Evolutionary conservation across 2,797 vertebrate genomes (phyloP), one percentile per base, ranked within the genome.

Genomic region (Alauda arvensis): DNA sequence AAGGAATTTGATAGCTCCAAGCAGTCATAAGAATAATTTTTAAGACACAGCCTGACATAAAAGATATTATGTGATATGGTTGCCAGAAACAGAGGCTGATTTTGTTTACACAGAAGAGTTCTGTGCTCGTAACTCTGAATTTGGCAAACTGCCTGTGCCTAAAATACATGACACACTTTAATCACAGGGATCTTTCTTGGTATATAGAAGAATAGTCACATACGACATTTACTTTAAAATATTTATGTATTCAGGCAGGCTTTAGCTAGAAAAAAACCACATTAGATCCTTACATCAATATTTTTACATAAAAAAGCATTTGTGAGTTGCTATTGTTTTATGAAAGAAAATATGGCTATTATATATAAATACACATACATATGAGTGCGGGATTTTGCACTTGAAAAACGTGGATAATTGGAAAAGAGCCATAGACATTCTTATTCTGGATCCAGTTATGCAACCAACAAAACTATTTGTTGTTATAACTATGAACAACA

Each of bases 121-220:
- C 74, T 89, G 21, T 53, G 56, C 67, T 89, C 65, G 70, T 91
- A 90, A 91, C n/a, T 88, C 84, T 93, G 82, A 88, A 90, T 89
- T 46, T 89, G 81, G 83, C 56, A 76, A 91, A 91, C 17, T 37
- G 48, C 46, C 89, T 91, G 16, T 67, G 60, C 68, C 77, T 67
- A 76, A 89, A 88, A 81, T 82, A 91, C 6, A 42, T 49, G 63
- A 92, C 1, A 6, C 31, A 72, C 49, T 90, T 78, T 81, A 81
- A 91, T 79, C 46, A 40, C 23, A 70, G 15, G 29, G 15, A 87
- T 79, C 65, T 81, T 91, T 76, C 65, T 61, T 85, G 24, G 8
- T 76, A 37, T 76, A 60, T 26, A 72, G 28, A 37, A n/a, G 23
- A 78, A 87, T 31, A 56, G 10, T 51, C 57, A 63, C 25, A 31